A percentile compares a stretch with the other conserved stretches of the same genome.
phyloP scores from a whole-genome alignment of 2,888 invertebrate species.

The Drosophila borealis region DNA sequence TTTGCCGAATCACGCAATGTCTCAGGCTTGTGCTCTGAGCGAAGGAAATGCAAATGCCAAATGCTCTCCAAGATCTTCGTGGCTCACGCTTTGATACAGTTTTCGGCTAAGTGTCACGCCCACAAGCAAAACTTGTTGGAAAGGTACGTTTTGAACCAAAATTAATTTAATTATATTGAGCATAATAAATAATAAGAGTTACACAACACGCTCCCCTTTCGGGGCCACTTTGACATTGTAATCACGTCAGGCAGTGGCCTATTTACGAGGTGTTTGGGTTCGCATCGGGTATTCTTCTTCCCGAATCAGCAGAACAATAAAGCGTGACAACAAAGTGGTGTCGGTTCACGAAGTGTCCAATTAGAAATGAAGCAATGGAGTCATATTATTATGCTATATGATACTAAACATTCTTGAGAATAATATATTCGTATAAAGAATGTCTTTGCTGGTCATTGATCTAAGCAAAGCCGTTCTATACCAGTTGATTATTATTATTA shows the following conservation, averaged over 20 bases:
- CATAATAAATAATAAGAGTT: conserved; percentile 70
- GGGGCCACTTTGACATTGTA: conserved; percentile 66
- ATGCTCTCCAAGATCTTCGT: conserved; percentile 59
- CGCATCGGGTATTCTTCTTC: conserved; percentile 18
- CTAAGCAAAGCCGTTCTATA: conserved; percentile 1
- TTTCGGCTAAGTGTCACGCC: conserved; percentile 59
- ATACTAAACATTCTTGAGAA: conserved; percentile 9
- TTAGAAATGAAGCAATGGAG: conserved; percentile 24
- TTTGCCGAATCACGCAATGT: conserved; percentile 70
- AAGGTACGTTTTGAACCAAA: conserved; percentile 37
- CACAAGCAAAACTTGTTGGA: conserved; percentile 13
- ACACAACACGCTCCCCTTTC: conserved; percentile 46
- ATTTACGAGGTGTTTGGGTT: conserved; percentile 53
- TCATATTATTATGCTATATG: conserved; percentile 19
- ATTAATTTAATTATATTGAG: conserved; percentile 74
- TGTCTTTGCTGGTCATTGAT: neutral
- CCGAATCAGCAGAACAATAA: conserved; percentile 28
- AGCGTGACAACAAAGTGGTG: conserved; percentile 55
- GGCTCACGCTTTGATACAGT: conserved; percentile 70
- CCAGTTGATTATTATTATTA: conserved; percentile 4
- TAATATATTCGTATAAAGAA: neutral
- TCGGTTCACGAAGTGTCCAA: conserved; percentile 25
- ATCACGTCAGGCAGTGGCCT: conserved; percentile 72
- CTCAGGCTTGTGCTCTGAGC: conserved; percentile 29
- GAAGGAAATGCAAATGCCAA: conserved; percentile 59